Conservation (phyloP, 2,797 vertebrate genomes). For the Peromyscus attwateri region DNA sequence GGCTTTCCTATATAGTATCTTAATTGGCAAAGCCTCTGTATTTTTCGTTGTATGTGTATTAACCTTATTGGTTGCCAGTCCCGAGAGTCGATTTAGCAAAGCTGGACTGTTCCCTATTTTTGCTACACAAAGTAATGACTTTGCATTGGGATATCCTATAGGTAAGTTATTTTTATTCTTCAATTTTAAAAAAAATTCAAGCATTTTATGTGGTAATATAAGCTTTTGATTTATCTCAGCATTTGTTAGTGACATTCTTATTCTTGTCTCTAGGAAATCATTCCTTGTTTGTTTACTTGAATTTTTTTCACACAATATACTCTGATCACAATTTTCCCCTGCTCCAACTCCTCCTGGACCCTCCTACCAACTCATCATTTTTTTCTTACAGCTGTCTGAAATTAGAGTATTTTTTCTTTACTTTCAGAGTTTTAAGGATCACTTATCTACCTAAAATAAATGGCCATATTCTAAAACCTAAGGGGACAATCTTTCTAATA, state of each 20-base stretch:
- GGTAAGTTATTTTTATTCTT: conserved; percentile 90
- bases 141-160: conserved; percentile 98
- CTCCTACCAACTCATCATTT: not conserved
- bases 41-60: conserved; percentile 94
- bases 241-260: conserved; percentile 53
- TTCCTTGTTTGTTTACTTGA: conserved; percentile 10
- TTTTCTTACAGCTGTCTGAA: conserved; percentile 51
- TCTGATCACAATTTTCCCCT: not conserved
- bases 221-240: conserved; percentile 42
- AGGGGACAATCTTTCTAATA: conserved; percentile 53
- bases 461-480: conserved; percentile 39
- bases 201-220: conserved; percentile 50
- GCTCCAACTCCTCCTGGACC: not conserved
- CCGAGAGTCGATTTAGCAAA: conserved; percentile 94
- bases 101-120: conserved; percentile 98
- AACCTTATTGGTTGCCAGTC: conserved; percentile 94
- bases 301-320: not conserved
- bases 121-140: conserved; percentile 99
- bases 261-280: conserved; percentile 21
- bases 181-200: conserved; percentile 6
- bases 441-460: conserved; percentile 60
- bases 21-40: conserved; percentile 96
- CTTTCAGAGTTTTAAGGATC: conserved; percentile 48
- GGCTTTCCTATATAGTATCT: conserved; percentile 96
- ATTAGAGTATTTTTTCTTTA: conserved; percentile 50